Base-by-base conservation (phyloP, 2,888 invertebrate species). In the Latrodectus hesperus region DNA sequence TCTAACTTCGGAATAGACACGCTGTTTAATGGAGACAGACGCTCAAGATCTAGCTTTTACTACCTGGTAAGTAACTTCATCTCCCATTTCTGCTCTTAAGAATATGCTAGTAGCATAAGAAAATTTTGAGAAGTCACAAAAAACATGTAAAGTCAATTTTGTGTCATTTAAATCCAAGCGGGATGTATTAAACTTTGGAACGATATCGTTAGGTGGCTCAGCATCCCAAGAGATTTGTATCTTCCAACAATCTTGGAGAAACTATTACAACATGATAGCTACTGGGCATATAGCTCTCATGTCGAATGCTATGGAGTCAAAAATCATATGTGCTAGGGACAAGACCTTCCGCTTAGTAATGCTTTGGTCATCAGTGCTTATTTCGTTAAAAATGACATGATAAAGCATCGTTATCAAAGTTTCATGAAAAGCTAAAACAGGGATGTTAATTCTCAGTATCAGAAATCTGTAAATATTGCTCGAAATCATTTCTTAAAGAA, bases 181-280 rank as follows among this genome's bases (percentile, higher is more conserved):
- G 6, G 26, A 77, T 10, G 55, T 77, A 2, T 55, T 55, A 55
- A 55, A 55, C 55, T 55, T 77, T 52, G 17, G 26, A 9, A 11
- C 76, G 10, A 51, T 51, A 14, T 76, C 65, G 10, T 65, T 10
- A 6, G 65, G 51, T 9, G 51, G 17, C 49, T 38, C 9, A 49
- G 65, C 49, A n/a, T 65, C n/a, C 65, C 49, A 65, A 8, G 65
- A 76, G 8, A 8, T 49, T 51, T 76, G 16, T 11, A 51, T 17
- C 12, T 65, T 67, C 76, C 67, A 67, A 22, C 68, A 77, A 1
- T 77, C 22, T 53, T 67, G 76, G 22, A 51, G 53, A 64, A 76
- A 9, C n/a, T 65, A 17, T 76, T 76, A 65, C 6, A 14, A 16
- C 8, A 49, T 65, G 22, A 22, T n/a, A 67, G 51, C 16, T 16